These are phyloP conservation scores for Strigamia crassipes DNA, from an alignment of 2,888 invertebrate genomes.

Conservation along the genomic window DNA sequence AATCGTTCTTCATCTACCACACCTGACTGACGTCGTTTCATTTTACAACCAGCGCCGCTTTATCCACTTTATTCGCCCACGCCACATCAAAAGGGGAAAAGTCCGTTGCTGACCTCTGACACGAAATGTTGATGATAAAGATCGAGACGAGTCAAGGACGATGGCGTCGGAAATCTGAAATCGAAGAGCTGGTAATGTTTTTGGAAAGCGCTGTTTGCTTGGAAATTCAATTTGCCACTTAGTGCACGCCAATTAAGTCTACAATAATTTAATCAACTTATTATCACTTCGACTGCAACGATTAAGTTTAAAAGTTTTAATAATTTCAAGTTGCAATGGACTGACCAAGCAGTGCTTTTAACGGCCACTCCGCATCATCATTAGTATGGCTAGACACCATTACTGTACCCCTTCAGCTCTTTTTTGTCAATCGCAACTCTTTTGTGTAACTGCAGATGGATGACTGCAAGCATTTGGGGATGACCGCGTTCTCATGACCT, in stretches of 20 bases:
- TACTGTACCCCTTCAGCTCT: neutral
- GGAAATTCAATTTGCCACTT: slow-evolving; percentile 32
- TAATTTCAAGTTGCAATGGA: neutral
- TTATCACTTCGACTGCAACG: slow-evolving; percentile 7
- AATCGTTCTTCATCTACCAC: neutral
- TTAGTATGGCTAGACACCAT: slow-evolving; percentile 13
- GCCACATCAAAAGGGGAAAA: neutral
- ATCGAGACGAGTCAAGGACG: slow-evolving; percentile 3
- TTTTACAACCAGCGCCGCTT: neutral
- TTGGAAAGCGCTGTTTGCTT: neutral
- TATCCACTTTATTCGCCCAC: neutral
- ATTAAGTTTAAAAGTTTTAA: slow-evolving; percentile 29
- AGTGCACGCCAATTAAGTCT: slow-evolving; percentile 10
- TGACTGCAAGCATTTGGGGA: slow-evolving; percentile 34
- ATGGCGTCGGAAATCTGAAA: neutral
- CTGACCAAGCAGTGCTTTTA: neutral
- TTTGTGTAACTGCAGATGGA: slow-evolving; percentile 37
- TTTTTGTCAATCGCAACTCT: neutral
- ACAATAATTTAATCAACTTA: slow-evolving; percentile 20
- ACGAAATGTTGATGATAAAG: neutral
- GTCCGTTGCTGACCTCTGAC: slow-evolving; percentile 18
- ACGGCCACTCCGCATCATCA: neutral
- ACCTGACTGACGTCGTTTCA: neutral
- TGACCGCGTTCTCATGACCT: slow-evolving; percentile 40
- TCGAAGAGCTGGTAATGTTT: neutral